phyloP scores from a whole-genome alignment of 1,140 invertebrate genomes.

The Thrips palmi region DNA sequence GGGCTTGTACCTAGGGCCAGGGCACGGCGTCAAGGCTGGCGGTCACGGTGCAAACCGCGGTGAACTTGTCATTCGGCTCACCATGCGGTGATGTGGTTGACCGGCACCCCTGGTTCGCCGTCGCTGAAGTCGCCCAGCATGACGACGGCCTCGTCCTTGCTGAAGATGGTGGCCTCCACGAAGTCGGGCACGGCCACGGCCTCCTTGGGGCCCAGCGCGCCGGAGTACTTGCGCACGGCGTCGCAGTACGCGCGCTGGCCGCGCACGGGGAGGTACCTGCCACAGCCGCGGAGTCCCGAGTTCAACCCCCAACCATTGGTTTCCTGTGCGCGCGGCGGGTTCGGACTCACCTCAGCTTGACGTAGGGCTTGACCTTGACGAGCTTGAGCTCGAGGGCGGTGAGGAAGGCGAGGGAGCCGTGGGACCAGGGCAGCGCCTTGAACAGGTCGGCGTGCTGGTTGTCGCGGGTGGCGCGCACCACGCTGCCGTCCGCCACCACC shows the following conservation, averaged over 20 bases:
- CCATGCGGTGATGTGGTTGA: constrained; percentile 29
- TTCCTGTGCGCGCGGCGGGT: too few relatives aligned
- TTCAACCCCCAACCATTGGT: too few relatives aligned
- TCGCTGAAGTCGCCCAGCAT: constrained; percentile 32
- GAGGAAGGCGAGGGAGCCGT: constrained; percentile 33
- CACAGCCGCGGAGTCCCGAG: too few relatives aligned
- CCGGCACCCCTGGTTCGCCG: constrained; percentile 18
- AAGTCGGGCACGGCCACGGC: constrained; percentile 25
- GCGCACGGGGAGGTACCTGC: constrained; percentile 30
- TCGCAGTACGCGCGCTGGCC: constrained; percentile 31
- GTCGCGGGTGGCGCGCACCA: constrained; percentile 25
- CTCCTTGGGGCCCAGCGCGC: constrained; percentile 23
- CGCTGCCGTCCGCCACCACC: constrained; percentile 28
- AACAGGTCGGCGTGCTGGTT: constrained; percentile 29
- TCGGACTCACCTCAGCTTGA: too few relatives aligned
- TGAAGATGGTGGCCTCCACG: constrained; percentile 32
- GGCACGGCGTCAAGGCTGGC: too few relatives aligned
- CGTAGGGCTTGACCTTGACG: constrained; percentile 28
- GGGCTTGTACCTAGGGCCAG: constrained; percentile 36
- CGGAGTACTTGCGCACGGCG: constrained; percentile 27
- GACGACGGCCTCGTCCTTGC: constrained; percentile 30
- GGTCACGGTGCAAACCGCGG: too few relatives aligned
- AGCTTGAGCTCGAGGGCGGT: constrained; percentile 30
- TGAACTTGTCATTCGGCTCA: too few relatives aligned
- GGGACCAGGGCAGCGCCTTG: constrained; percentile 32